These are phyloP conservation scores for Valencia hispanica DNA, from an alignment of 2,797 vertebrate genomes.

Conservation along the genomic window DNA sequence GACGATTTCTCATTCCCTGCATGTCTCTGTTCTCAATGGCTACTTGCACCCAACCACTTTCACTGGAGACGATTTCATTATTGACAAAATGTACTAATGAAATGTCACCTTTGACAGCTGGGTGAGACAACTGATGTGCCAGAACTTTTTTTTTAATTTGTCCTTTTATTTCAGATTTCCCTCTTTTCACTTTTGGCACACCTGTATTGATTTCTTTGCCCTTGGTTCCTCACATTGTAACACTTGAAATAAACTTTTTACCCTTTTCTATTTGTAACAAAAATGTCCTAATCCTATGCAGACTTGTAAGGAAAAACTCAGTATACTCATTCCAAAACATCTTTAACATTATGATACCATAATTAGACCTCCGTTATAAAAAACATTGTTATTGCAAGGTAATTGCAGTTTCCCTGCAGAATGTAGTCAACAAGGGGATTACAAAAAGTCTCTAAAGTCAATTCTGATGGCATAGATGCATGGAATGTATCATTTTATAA, in stretches of 20 bases:
- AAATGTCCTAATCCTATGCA: neutral
- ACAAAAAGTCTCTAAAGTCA: neutral
- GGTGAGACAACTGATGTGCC: conserved; percentile 87
- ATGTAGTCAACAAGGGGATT: conserved; percentile 4
- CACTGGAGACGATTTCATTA: conserved; percentile 88
- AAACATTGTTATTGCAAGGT: conserved; percentile 10
- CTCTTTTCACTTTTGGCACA: conserved; percentile 44
- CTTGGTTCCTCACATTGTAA: conserved; percentile 24
- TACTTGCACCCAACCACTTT: conserved; percentile 69
- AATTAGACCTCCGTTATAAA: conserved; percentile 22
- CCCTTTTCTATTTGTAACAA: conserved; percentile 47
- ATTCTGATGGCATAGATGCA: neutral
- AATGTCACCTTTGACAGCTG: conserved; percentile 92
- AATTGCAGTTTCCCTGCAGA: conserved; percentile 11
- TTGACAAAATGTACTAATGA: conserved; percentile 95
- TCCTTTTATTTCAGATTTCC: conserved; percentile 85
- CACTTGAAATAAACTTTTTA: conserved; percentile 43
- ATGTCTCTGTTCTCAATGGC: conserved; percentile 57
- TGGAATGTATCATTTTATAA: neutral
- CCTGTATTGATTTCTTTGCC: conserved; percentile 25
- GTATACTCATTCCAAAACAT: conserved; percentile 41
- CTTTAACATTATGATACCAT: conserved; percentile 11
- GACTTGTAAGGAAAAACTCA: neutral
- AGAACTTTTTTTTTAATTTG: conserved; percentile 80
- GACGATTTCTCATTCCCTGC: conserved; percentile 39